Evolutionary conservation across 2,113 vertebrate species (phyloP), one percentile per base, ranked within the genome.

Genomic region (Cephalophus harveyi): DNA sequence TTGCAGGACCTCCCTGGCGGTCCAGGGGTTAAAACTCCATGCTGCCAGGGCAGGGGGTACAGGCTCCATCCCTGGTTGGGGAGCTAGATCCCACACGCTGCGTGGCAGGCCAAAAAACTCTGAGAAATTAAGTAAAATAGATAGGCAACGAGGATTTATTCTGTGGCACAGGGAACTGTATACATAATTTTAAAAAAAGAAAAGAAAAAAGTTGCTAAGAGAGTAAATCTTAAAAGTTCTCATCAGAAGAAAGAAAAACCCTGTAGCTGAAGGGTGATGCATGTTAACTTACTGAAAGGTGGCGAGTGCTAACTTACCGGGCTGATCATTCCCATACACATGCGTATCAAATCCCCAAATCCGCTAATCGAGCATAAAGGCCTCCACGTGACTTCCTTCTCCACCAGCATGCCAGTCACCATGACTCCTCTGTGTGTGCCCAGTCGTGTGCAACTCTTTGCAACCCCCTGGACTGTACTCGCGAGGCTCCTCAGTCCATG

Each of bases 281-380:
- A 0, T 7, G 57, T 7, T 3, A n/a, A 40, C 57, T 19, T 19
- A 13, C 5, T 28, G 33, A 4, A 10, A 60, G 52, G 62, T 0
- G 15, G 14, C 1, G 16, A 12, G 0, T 30, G 59, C 9, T 3
- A 59, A 30, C 46, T 19, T 21, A 6, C 17, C 9, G 25, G 2
- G 43, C 43, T 19, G 36, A 7, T 6, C 43, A 9, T 7, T 6
- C 40, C 19, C 6, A 15, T 17, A 40, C 1, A n/a, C 1, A 7
- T 25, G 12, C 2, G 2, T 1, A 7, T 2, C 64, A 12, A 36
- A 46, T 17, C 55, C 46, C 2, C 19, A 62, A 5, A 2, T 9
- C 55, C 14, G 1, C 88, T 7, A 0, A 27, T 23, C 14, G 17
- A 13, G 30, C 0, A 1, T 2, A 13, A 3, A 17, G 10, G 14